phyloP scores from a whole-genome alignment of 1,140 invertebrate species.

The Plodia interpunctella region DNA sequence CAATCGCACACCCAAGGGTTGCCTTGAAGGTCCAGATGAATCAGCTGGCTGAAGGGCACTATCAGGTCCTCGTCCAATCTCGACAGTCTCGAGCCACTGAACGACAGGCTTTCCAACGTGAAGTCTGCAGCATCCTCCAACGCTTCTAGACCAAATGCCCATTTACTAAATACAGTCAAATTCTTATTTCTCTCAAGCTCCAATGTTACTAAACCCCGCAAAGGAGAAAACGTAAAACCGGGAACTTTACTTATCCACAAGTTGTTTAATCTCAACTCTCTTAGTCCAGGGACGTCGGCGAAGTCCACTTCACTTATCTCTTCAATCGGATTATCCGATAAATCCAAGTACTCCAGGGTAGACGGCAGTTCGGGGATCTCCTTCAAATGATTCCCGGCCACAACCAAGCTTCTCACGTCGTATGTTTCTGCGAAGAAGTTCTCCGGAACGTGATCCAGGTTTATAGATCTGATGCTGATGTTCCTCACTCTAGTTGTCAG shows the following conservation, averaged over 20 bases:
- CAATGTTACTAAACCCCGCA: constrained; percentile 48
- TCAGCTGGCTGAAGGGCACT: constrained; percentile 50
- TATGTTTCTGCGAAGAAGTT: constrained; percentile 66
- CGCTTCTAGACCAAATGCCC: constrained; percentile 58
- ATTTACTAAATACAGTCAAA: constrained; percentile 48
- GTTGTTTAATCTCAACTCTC: constrained; percentile 62
- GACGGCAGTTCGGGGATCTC: constrained; percentile 62
- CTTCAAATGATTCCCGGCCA: constrained; percentile 57
- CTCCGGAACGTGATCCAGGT: constrained; percentile 45
- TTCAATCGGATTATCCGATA: constrained; percentile 62
- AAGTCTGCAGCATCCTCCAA: constrained; percentile 60
- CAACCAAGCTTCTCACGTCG: constrained; percentile 48
- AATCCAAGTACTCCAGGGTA: constrained; percentile 64
- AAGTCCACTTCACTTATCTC: constrained; percentile 58
- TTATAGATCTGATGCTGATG: constrained; percentile 54
- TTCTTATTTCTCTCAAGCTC: constrained; percentile 63
- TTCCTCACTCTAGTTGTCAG: constrained; percentile 53
- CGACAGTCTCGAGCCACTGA: constrained; percentile 53
- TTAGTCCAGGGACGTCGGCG: constrained; percentile 47
- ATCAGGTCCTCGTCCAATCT: constrained; percentile 44
- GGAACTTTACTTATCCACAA: constrained; percentile 53
- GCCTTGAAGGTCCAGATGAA: constrained; percentile 58
- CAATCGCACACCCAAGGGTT: constrained; percentile 71
- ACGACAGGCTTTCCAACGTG: constrained; percentile 47
- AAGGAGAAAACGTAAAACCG: constrained; percentile 43